Evolutionary conservation across 2,888 invertebrate species (phyloP), one percentile per base, ranked within the genome.

Genomic region (Lysandra bellargus): DNA sequence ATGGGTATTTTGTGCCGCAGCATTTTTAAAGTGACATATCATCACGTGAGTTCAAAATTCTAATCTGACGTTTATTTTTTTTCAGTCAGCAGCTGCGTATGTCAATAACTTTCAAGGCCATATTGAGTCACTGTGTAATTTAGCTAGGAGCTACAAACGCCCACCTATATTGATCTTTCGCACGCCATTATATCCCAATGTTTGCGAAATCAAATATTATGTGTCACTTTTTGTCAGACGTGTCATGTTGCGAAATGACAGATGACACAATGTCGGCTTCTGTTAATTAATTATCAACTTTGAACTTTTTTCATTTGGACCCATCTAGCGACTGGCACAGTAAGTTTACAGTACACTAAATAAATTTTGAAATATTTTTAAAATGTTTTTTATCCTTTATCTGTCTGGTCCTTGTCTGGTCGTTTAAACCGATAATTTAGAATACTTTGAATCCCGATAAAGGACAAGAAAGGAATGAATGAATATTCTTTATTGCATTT

Each of bases 171-270:
- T 74, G 74, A 44, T 44, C 44, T 74, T 74, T 74, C 74, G 23
- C 74, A 74, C 74, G 74, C 74, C 9, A 69, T 69, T 69, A 69
- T 69, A 69, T 69, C 69, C 69, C 14, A 2, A 23, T 74, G 74
- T 74, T 74, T 44, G 74, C 74, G 74, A 74, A 74, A 74, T 74
- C 74, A 40, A 74, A 74, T 74, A 74, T 23, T n/a, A n/a, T 74
- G n/a, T 44, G 74, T 74, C 74, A 74, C 74, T 74, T 74, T 44
- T 69, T 69, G 69, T 69, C 33, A 69, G 3, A 69, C 33, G 74
- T 44, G 74, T 44, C 74, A n/a, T 44, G 74, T 74, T 40, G 23
- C n/a, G 44, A 74, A 74, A 74, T 44, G 44, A n/a, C 44, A 74
- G 7, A 40, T 73, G 73, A 44, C 9, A 73, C 40, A 23, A n/a